Evolutionary conservation across 2,113 vertebrate species (phyloP), one percentile per base, ranked within the genome.

Genomic region (Dipodomys spectabilis): DNA sequence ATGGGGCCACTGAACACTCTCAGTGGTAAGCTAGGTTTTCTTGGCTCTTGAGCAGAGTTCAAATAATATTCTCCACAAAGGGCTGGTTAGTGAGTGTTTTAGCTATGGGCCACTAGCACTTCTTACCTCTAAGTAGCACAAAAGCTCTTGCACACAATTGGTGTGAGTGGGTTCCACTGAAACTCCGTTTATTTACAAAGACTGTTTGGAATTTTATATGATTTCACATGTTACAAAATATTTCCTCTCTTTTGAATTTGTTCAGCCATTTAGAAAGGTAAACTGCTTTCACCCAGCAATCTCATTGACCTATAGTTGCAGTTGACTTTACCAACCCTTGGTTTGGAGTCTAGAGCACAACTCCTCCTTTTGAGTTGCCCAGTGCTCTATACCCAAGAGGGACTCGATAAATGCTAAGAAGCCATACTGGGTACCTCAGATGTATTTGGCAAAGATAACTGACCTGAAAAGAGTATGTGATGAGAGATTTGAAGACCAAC

Each of bases 401-500:
- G 68, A 64, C 49, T 93, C 65, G 60, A n/a, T 94, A 88, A 82
- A 67, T 68, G 62, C 71, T 93, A 65, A 64, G 32, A 71, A 68
- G 62, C 53, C 6, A 75, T 77, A 27, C n/a, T 57, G 82, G 88
- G 65, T 67, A 13, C 39, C 65, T 67, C 44, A 2, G 5, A 45
- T 28, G 28, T 62, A 6, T 64, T n/a, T 60, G 27, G 20, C 20
- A 49, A 67, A 82, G n/a, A 69, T 71, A 82, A 88, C 44, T 35
- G 71, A 82, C 75, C 79, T 75, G 27, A 69, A 86, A 90, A 90
- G 73, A 88, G 71, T 65, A 44, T 1, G 18, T 20, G 49, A 13
- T 65, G 77, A 85, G 92, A 82, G 79, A 94, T 88, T 85, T 72
- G 44, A 72, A 88, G 92, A 88, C 60, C 85, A 90, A 71, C 44